Percentiles rank a stretch among this genome's conserved stretches.
These are phyloP conservation scores for Threskiornis aethiopicus DNA, from an alignment of 2,797 vertebrate genomes.

Conservation along the genomic window DNA sequence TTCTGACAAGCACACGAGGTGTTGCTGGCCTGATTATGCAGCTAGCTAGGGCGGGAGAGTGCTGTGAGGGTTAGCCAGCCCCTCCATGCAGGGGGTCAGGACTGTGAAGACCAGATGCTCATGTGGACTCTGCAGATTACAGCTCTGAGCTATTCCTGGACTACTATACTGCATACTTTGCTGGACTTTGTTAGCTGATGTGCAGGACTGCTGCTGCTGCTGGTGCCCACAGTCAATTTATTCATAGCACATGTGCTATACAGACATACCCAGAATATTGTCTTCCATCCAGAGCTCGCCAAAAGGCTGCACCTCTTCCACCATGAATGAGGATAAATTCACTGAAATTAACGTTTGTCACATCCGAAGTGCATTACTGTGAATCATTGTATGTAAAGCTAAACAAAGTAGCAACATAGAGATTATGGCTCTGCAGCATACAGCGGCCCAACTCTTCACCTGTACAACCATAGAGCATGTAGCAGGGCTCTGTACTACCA, in stretches of 20 bases:
- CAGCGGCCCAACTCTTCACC: neutral
- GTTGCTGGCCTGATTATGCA: neutral
- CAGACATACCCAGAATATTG: neutral
- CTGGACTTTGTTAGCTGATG: neutral
- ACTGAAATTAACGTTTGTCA: neutral
- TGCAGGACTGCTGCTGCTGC: neutral
- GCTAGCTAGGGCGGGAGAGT: neutral
- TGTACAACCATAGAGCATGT: fast-evolving
- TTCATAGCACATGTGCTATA: neutral
- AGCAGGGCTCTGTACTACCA: neutral
- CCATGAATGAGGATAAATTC: neutral
- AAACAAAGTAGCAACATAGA: neutral
- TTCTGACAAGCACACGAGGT: neutral
- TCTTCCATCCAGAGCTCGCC: neutral
- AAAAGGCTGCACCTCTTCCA: neutral
- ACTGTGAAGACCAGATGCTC: neutral
- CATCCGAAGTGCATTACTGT: neutral
- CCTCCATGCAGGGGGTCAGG: fast-evolving
- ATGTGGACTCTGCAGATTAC: neutral
- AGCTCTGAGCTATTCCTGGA: neutral
- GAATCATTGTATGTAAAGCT: neutral
- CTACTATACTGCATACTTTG: neutral
- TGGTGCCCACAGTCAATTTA: neutral
- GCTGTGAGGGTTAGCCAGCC: neutral
- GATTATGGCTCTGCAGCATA: neutral